Conservation (phyloP, 2,888 invertebrate genomes). For the Cyclophora albipunctata region DNA sequence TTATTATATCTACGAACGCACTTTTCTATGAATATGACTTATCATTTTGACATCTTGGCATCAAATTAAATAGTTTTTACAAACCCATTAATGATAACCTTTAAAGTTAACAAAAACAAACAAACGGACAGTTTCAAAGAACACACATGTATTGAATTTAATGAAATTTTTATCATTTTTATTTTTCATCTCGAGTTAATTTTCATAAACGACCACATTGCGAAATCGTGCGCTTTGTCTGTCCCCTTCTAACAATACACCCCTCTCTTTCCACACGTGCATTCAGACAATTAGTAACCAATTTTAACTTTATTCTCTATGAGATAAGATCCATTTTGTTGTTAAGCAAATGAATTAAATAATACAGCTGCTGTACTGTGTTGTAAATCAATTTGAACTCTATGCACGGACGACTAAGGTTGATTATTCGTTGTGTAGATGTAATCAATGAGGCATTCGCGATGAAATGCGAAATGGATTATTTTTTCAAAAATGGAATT, state of each 20-base stretch:
- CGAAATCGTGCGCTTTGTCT: constrained; percentile 49
- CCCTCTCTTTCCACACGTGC: constrained; percentile 50
- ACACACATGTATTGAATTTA: too few relatives aligned
- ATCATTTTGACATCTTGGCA: too few relatives aligned
- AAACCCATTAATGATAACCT: too few relatives aligned
- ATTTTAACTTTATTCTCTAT: constrained; percentile 40
- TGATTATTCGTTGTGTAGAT: constrained; percentile 23
- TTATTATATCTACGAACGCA: too few relatives aligned
- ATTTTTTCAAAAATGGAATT: constrained; percentile 76
- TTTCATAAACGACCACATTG: constrained; percentile 59
- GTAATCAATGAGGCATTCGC: constrained; percentile 60
- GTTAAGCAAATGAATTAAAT: constrained; percentile 35
- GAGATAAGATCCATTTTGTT: constrained; percentile 48
- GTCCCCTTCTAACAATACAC: constrained; percentile 37
- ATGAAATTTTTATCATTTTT: background rate
- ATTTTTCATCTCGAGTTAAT: constrained; percentile 47
- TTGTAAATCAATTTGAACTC: constrained; percentile 29
- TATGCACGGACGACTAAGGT: constrained; percentile 27
- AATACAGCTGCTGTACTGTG: constrained; percentile 49
- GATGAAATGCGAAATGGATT: constrained; percentile 73
- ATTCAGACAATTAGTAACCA: constrained; percentile 56
- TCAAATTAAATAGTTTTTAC: too few relatives aligned
- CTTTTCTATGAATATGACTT: too few relatives aligned
- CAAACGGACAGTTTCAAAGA: too few relatives aligned
- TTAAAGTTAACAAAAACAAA: too few relatives aligned